These are phyloP conservation scores for Aselliscus stoliczkanus DNA, from an alignment of 2,797 vertebrate genomes.

Conservation along the genomic window DNA sequence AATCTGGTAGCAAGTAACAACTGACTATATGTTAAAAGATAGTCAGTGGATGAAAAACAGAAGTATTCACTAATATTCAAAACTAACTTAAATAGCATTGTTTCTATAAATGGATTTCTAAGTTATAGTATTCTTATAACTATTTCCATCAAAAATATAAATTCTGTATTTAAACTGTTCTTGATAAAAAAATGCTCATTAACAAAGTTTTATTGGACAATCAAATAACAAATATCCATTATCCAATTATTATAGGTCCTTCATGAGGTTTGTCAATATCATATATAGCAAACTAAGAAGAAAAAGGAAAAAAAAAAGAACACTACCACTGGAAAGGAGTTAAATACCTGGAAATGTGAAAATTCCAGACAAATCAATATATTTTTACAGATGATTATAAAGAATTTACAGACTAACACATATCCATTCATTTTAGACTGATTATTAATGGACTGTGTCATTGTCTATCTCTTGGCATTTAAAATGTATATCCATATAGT, in stretches of 20 bases:
- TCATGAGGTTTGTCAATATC: conserved; percentile 34
- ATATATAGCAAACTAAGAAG: conserved; percentile 28
- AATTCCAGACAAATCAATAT: conserved; percentile 44
- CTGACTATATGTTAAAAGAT: conserved; percentile 76
- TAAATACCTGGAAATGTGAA: neutral
- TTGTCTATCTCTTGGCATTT: conserved; percentile 8
- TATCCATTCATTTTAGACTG: conserved; percentile 19
- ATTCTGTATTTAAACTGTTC: conserved; percentile 48
- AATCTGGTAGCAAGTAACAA: conserved; percentile 79
- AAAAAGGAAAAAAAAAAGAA: neutral
- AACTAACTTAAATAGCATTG: conserved; percentile 45
- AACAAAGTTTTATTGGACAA: neutral
- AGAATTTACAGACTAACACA: conserved; percentile 47
- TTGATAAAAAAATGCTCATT: conserved; percentile 41
- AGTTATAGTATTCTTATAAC: conserved; percentile 9
- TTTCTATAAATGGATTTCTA: conserved; percentile 24
- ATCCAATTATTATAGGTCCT: conserved; percentile 2
- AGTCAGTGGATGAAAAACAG: conserved; percentile 45
- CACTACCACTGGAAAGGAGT: neutral
- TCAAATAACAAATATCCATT: conserved; percentile 35
- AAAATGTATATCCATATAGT: neutral
- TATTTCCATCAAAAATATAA: conserved; percentile 38
- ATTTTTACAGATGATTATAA: neutral
- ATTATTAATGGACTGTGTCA: neutral
- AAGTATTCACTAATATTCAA: conserved; percentile 45